Base-by-base conservation (phyloP, 2,888 invertebrate genomes). In the Clistopyga incitator region DNA sequence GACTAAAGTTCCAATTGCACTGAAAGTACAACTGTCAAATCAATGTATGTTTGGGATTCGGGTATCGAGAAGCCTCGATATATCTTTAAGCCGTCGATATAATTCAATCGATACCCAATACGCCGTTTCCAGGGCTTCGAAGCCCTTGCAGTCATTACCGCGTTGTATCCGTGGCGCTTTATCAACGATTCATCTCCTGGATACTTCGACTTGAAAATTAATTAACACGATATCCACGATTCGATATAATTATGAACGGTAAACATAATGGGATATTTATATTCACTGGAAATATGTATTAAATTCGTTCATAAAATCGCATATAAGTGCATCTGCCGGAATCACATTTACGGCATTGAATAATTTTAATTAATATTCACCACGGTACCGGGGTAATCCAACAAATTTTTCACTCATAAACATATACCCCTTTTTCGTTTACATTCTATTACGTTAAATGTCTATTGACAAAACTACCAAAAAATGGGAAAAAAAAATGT, bases 51-150 rank as follows among this genome's bases (percentile, higher is more conserved):
- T 29, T 34, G 47, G 15, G 59, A 29, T 29, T 59, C n/a, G 18
- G 34, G 15, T 29, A 47, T 38, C 23, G 68, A 50, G 59, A 68
- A 59, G 42, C 77, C 68, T n/a, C n/a, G n/a, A n/a, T 56, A 56
- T 23, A 68, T n/a, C 38, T 68, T 47, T 47, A 59, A 34, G 47
- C 56, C 59, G 34, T 67, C 56, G 65, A 77, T 25, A 67, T 56
- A 18, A 68, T 67, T 67, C 47, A 67, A 45, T 68, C n/a, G 20
- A 64, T 52, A 8, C 23, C 50, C 20, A 15, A 34, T 42, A 34
- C 64, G 6, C 78, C 18, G 23, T 42, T 50, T 54, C 18, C 38
- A 56, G 15, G 13, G 13, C 38, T 42, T 67, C 54, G n/a, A 54
- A 25, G 25, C 47, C n/a, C 54, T 52, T 6, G 52, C 29, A 65